Conservation (phyloP, 2,888 invertebrate genomes). For the Lordiphosa fenestrarum region DNA sequence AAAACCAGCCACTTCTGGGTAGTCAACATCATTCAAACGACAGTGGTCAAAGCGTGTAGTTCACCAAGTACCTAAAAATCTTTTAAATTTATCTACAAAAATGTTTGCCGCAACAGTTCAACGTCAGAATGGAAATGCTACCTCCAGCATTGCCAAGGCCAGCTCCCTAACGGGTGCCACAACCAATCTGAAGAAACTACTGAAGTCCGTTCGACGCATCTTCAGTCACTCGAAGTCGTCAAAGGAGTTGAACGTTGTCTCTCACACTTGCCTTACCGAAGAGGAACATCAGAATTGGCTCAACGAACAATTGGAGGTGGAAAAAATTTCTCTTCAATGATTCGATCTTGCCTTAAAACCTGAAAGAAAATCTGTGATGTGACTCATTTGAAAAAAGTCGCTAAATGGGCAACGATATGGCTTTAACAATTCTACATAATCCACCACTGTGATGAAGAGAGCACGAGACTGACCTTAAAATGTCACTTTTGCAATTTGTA, state of each 20-base stretch:
- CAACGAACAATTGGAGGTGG: slow-evolving; percentile 54
- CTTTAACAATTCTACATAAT: slow-evolving; percentile 38
- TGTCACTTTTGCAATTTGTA: slow-evolving; percentile 33
- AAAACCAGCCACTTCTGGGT: slow-evolving; percentile 20
- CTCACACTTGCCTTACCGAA: slow-evolving; percentile 35
- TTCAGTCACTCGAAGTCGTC: slow-evolving; percentile 35
- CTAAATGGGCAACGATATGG: slow-evolving; percentile 33
- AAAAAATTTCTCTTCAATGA: slow-evolving; percentile 14
- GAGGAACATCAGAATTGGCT: slow-evolving; percentile 66
- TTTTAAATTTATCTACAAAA: slow-evolving; percentile 13
- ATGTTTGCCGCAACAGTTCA: slow-evolving; percentile 41
- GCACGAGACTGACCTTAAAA: slow-evolving; percentile 39
- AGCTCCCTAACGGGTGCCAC: slow-evolving; percentile 46
- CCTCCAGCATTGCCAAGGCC: slow-evolving; percentile 24
- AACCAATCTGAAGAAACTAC: slow-evolving; percentile 50
- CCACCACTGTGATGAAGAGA: slow-evolving; percentile 56
- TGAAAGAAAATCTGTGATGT: slow-evolving; percentile 47
- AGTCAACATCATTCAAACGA: slow-evolving; percentile 45
- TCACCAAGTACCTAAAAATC: slow-evolving; percentile 8
- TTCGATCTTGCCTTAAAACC: background rate
- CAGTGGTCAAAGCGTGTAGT: slow-evolving; percentile 31
- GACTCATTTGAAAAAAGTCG: slow-evolving; percentile 29
- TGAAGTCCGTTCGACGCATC: slow-evolving; percentile 50
- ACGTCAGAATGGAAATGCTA: slow-evolving; percentile 1
- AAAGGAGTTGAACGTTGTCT: slow-evolving; percentile 3